phyloP scores from a whole-genome alignment of 2,888 invertebrate genomes.

The Melipona beecheii region DNA sequence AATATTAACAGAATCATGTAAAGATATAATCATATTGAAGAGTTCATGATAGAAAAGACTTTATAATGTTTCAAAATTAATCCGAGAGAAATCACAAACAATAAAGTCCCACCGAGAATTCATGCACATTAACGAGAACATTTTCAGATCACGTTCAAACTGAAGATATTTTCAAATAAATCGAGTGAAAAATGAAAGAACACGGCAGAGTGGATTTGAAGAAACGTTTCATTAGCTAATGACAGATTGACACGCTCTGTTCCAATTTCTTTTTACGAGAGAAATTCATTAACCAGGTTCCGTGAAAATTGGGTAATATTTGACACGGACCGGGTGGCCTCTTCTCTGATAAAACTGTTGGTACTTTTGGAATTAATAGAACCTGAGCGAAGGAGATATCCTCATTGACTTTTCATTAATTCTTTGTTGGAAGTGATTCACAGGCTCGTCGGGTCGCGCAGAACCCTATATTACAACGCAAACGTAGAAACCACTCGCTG shows the following conservation, averaged over 20 bases:
- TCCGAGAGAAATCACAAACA: too few relatives aligned
- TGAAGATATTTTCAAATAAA: too few relatives aligned
- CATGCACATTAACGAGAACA: too few relatives aligned
- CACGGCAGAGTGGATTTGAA: too few relatives aligned
- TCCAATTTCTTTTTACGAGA: neutral
- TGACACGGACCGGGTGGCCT: neutral
- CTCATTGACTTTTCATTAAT: neutral
- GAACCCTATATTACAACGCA: conserved; percentile 35
- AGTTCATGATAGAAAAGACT: too few relatives aligned
- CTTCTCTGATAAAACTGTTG: too few relatives aligned
- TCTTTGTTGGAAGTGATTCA: neutral
- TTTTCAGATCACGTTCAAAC: too few relatives aligned
- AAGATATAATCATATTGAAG: too few relatives aligned
- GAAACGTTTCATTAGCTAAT: neutral
- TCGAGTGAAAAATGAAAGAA: too few relatives aligned
- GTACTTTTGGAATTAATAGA: neutral
- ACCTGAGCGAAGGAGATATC: neutral
- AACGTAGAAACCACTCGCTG: conserved; percentile 35
- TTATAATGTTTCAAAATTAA: too few relatives aligned
- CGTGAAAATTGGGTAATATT: neutral
- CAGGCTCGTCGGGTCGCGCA: neutral
- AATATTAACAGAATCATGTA: neutral
- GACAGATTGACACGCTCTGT: neutral
- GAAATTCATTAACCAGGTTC: neutral
- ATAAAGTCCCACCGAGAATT: too few relatives aligned